Evolutionary conservation across 2,888 invertebrate genomes (phyloP), one percentile per base, ranked within the genome.

Genomic region (Adelphocoris suturalis): DNA sequence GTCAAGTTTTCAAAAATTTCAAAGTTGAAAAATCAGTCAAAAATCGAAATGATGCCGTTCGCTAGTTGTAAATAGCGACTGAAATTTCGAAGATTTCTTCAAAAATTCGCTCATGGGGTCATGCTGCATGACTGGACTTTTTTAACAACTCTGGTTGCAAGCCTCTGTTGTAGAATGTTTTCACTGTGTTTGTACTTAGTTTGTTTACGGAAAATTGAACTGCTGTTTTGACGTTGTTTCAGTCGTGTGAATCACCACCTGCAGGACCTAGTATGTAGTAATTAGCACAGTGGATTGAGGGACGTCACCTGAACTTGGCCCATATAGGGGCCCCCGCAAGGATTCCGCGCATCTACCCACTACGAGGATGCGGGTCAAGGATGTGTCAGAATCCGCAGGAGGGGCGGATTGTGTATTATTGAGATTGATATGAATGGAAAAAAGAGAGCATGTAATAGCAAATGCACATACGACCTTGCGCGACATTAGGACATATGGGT

Each of bases 311-410:
- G 78, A 78, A 78, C 78, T 78, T 78, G 78, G 47, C 78, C 78
- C 46, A 16, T 78, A 37, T 78, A 11, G 16, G 37, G 78, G 37
- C 78, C 78, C 78, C 78, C 78, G 78, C 78, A 78, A 78, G 68
- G 23, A 23, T 61, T 61, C 61, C 19, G 68, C 68, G 68, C 27
- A 78, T 78, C 78, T n/a, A 19, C 78, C 78, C 19, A 78, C 78
- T 12, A 68, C 68, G 68, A 78, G n/a, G 16, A 78, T 78, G 78
- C 78, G 78, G 78, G 78, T 78, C 78, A 78, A 78, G 78, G 78
- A 78, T 68, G 68, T 7, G 68, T 68, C 68, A 13, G 23, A 23
- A 3, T 68, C 5, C 12, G 68, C 23, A 68, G 68, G 68, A 68
- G 68, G 68, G 27, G 68, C 68, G 12, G 68, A 23, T 61, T 19